phyloP scores from a whole-genome alignment of 2,888 invertebrate species.

The Agriopis marginaria region DNA sequence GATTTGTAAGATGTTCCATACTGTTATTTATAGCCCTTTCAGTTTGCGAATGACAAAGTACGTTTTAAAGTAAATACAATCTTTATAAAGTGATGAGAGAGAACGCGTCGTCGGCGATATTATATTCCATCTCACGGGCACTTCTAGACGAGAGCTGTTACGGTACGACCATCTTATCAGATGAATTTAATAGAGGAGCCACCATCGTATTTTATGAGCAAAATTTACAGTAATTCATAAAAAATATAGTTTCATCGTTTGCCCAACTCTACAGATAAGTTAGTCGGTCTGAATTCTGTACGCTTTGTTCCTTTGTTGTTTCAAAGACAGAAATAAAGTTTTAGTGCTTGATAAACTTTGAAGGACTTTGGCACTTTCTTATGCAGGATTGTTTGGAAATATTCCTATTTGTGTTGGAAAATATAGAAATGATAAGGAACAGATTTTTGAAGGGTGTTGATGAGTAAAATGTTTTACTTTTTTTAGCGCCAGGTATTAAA shows the following conservation, averaged over 20 bases:
- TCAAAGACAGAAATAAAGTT: constrained; percentile 6
- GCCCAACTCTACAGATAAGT: background rate
- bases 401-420: constrained; percentile 3
- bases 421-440: background rate
- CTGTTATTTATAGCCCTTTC: background rate
- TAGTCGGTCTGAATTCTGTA: background rate
- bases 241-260: background rate
- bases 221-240: background rate
- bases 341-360: constrained; percentile 14
- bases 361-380: background rate
- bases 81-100: constrained; percentile 28
- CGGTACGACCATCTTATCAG: background rate
- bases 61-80: constrained; percentile 34
- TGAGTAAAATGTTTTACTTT: background rate
- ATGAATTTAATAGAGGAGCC: background rate
- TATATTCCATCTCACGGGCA: constrained; percentile 17
- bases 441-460: background rate
- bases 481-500: too few species aligned
- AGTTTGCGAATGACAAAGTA: constrained; percentile 23
- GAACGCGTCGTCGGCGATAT: constrained; percentile 8
- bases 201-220: too few species aligned
- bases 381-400: background rate
- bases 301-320: constrained; percentile 16
- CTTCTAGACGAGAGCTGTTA: constrained; percentile 15
- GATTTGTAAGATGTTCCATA: background rate